Evolutionary conservation across 2,888 invertebrate genomes (phyloP).

Genomic region (Halictus quadricinctus): DNA sequence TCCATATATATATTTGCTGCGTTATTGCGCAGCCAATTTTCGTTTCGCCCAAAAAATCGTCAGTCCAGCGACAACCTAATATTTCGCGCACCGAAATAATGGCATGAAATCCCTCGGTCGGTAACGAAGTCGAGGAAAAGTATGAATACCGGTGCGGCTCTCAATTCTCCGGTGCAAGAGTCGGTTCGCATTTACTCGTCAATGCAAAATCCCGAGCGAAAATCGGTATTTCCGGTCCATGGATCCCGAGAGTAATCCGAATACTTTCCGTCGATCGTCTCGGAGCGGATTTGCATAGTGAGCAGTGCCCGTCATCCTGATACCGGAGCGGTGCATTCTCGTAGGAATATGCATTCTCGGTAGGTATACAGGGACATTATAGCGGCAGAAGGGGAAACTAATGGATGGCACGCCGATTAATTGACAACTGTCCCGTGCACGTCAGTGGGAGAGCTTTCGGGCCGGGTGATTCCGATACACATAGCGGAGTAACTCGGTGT

Average conservation of each 20-base stretch:
- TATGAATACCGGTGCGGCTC: neutral
- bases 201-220: neutral
- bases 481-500: slow-evolving; percentile 38
- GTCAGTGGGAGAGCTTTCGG: slow-evolving; percentile 49
- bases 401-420: slow-evolving; percentile 60
- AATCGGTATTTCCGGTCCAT: slow-evolving; percentile 2
- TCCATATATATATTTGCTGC: no score
- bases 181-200: neutral
- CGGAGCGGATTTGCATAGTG: slow-evolving; percentile 37
- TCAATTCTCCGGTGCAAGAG: neutral
- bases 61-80: neutral
- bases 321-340: slow-evolving; percentile 34
- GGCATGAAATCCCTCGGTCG: neutral
- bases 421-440: slow-evolving; percentile 60
- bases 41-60: neutral
- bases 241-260: slow-evolving; percentile 4
- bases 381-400: slow-evolving; percentile 34
- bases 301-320: slow-evolving; percentile 21
- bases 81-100: neutral
- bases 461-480: slow-evolving; percentile 44
- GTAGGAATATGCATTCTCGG: slow-evolving; percentile 46
- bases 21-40: neutral
- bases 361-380: slow-evolving; percentile 40
- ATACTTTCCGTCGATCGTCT: slow-evolving; percentile 37
- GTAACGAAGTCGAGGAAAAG: neutral